Evolutionary conservation across 2,113 vertebrate species (phyloP), one percentile per base, ranked within the genome.

Genomic region (Melanerpes aurifrons): DNA sequence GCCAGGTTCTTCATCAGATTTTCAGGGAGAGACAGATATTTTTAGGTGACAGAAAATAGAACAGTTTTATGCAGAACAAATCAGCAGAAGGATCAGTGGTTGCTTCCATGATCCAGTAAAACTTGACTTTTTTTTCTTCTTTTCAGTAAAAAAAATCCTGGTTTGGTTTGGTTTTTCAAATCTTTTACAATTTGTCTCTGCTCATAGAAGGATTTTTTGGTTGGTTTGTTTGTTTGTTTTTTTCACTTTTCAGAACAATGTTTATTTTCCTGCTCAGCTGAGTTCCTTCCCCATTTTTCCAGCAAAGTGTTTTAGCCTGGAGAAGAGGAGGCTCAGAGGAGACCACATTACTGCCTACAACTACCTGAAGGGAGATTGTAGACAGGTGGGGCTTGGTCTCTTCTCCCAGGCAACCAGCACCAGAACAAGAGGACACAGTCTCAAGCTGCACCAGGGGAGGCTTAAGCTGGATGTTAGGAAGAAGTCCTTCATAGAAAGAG

Each of bases 1-100:
- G 66, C 12, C 1, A 3, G 76, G 45, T 86, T 86, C 82, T 90
- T 88, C 82, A 61, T 71, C 48, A 53, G 50, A 17, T 86, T 69
- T 90, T 59, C 80, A 78, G 31, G 91, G 91, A 88, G 40, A 93
- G 58, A 0, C 64, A 82, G 71, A 94, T 90, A 93, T 94, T 92
- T 92, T 94, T 93, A 94, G 77, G 43, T 66, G 90, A 26, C 57
- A 82, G 29, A 81, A 85, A 61, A 69, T 35, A 91, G 71, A 93
- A 68, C 17, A 63, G 24, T 72, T 95, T 92, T 82, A 43, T 32
- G 40, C 26, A 77, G 77, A 94, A 71, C 2, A 4, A 88, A 73
- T 82, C 63, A 87, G 56, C 45, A 71, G 47, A 92, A 91, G 26
- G 18, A 85, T 43, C 15, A 22, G 31, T 75, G 12, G 15, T 50